Evolutionary conservation across 2,888 invertebrate genomes (phyloP).

Genomic region (Bedellia somnulentella): DNA sequence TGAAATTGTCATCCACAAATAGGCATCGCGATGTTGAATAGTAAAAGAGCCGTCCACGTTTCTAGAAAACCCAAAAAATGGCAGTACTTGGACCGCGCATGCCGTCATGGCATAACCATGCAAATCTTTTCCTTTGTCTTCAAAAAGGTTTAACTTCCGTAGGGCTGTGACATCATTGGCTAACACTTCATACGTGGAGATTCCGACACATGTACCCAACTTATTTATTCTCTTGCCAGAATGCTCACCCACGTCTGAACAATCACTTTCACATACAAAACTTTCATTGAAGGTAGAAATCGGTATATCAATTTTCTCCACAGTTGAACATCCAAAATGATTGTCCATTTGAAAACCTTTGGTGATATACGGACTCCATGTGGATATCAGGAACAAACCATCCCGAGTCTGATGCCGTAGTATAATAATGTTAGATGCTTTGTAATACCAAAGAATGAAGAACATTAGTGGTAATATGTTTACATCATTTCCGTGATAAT

Average conservation of each 20-base stretch:
- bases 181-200: conserved; percentile 16
- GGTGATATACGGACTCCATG: conserved; percentile 25
- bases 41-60: conserved; percentile 20
- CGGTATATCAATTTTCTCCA: conserved; percentile 22
- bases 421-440: conserved; percentile 24
- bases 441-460: conserved; percentile 32
- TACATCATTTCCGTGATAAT: conserved; percentile 18
- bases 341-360: conserved; percentile 18
- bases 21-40: conserved; percentile 29
- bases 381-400: conserved; percentile 16
- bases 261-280: conserved; percentile 26
- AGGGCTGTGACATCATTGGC: conserved; percentile 14
- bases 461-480: conserved; percentile 23
- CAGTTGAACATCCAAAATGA: conserved; percentile 29
- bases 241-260: conserved; percentile 24
- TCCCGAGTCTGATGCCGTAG: conserved; percentile 21
- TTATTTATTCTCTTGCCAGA: conserved; percentile 22
- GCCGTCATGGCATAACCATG: conserved; percentile 26
- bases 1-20: conserved; percentile 31
- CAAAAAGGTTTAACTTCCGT: conserved; percentile 19
- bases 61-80: conserved; percentile 23
- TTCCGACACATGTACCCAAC: conserved; percentile 36
- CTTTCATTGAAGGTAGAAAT: conserved; percentile 20
- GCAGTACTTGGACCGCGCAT: conserved; percentile 20
- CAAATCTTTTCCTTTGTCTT: conserved; percentile 28